Percentiles rank a stretch among this genome's conserved stretches.
phyloP scores from a whole-genome alignment of 2,113 vertebrate species.

The Notothenia rossii region DNA sequence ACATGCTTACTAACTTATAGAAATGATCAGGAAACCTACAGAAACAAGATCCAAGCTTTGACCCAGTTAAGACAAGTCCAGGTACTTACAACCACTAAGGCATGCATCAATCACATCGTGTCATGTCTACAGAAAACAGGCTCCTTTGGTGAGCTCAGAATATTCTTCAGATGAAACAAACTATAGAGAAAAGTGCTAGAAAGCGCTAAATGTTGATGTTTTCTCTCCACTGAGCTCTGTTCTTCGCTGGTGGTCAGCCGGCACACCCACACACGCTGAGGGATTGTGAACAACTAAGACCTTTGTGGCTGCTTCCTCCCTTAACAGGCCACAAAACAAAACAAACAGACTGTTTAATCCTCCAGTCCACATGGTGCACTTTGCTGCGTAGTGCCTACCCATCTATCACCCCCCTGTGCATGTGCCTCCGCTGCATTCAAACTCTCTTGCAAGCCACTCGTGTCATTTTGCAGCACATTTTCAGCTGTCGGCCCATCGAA shows the following conservation, averaged over 20 bases:
- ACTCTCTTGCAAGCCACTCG: background rate
- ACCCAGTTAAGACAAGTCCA: background rate
- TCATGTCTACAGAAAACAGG: background rate
- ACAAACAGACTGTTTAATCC: background rate
- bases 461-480: slow-evolving; percentile 1
- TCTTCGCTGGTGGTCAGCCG: slow-evolving; percentile 12
- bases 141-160: background rate
- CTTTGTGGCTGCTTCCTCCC: background rate
- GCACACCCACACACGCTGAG: background rate
- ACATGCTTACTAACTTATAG: background rate
- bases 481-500: slow-evolving; percentile 1
- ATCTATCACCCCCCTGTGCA: background rate
- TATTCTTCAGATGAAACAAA: background rate
- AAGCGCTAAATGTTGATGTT: slow-evolving; percentile 11
- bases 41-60: background rate
- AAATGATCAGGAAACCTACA: background rate
- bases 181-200: background rate
- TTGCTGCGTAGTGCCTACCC: background rate
- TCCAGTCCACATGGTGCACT: background rate
- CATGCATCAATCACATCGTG: background rate
- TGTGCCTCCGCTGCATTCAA: slow-evolving; percentile 10
- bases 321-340: background rate
- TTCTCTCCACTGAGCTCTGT: background rate
- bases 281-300: background rate
- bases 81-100: background rate